phyloP scores from a whole-genome alignment of 2,888 invertebrate genomes.

The Dorcus hopei region DNA sequence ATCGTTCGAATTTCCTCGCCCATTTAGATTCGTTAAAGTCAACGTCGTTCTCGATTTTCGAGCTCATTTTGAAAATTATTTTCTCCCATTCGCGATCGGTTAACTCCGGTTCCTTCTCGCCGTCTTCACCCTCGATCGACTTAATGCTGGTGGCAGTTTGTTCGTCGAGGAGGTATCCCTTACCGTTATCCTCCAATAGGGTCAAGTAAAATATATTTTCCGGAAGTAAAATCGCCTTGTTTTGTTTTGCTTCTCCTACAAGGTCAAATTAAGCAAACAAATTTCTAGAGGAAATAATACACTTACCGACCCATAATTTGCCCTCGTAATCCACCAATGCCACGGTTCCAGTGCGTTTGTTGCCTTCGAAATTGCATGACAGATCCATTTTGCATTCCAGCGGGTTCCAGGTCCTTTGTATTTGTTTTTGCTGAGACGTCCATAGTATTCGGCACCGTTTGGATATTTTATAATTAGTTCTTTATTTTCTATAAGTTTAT shows the following conservation, averaged over 20 bases:
- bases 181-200: constrained; percentile 33
- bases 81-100: constrained; percentile 28
- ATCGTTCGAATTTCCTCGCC: constrained; percentile 22
- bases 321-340: constrained; percentile 54
- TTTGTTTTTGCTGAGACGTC: constrained; percentile 51
- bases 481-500: constrained; percentile 48
- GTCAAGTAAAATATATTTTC: constrained; percentile 40
- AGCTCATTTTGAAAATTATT: constrained; percentile 35
- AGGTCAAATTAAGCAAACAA: background rate
- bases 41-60: constrained; percentile 24
- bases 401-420: constrained; percentile 53
- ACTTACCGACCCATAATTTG: constrained; percentile 53
- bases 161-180: constrained; percentile 21
- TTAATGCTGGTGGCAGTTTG: background rate
- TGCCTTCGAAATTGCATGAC: constrained; percentile 52
- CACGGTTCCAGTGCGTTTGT: constrained; percentile 51
- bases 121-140: background rate
- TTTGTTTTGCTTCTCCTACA: constrained; percentile 23
- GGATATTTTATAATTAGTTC: constrained; percentile 47
- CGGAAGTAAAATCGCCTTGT: constrained; percentile 31
- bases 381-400: constrained; percentile 55
- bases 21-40: constrained; percentile 24
- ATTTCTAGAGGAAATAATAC: background rate
- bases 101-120: background rate
- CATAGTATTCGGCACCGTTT: constrained; percentile 54